These are phyloP conservation scores for Argya squamiceps DNA, from an alignment of 2,797 vertebrate genomes.

Conservation along the genomic window DNA sequence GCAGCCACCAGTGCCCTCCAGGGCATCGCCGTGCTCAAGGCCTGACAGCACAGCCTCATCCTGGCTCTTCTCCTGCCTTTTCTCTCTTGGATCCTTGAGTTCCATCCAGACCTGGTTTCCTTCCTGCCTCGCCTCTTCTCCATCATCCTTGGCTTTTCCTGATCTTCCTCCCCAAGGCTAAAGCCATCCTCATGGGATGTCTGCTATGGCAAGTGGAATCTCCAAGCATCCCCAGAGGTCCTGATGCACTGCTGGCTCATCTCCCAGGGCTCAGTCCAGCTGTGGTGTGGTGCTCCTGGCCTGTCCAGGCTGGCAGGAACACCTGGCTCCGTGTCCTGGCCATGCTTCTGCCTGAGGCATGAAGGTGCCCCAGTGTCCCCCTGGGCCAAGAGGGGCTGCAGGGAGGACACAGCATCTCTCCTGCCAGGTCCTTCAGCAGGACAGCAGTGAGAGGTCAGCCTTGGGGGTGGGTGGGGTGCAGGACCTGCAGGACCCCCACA, in stretches of 20 bases:
- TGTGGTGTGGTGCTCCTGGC: neutral
- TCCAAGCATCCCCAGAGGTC: fast-evolving
- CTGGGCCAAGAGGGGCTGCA: neutral
- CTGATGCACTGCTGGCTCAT: neutral
- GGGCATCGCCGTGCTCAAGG: fast-evolving
- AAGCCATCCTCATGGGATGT: fast-evolving
- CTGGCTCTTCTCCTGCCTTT: neutral
- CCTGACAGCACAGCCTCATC: fast-evolving
- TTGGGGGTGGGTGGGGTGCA: fast-evolving
- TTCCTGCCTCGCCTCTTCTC: neutral
- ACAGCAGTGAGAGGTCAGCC: neutral
- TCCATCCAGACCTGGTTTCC: neutral
- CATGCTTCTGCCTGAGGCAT: fast-evolving
- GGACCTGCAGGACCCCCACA: neutral
- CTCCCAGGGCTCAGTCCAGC: neutral
- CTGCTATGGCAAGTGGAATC: neutral
- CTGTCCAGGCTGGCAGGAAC: neutral
- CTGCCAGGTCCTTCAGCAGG: neutral
- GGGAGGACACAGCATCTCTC: neutral
- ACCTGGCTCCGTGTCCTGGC: neutral
- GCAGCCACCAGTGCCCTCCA: fast-evolving
- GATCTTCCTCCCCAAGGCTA: neutral
- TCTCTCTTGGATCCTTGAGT: neutral
- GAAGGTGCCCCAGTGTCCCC: neutral
- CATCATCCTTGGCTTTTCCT: neutral